A percentile compares a stretch with the other conserved stretches of the same genome.
Evolutionary conservation across 2,888 invertebrate species (phyloP).

Genomic region (Phortica magna): DNA sequence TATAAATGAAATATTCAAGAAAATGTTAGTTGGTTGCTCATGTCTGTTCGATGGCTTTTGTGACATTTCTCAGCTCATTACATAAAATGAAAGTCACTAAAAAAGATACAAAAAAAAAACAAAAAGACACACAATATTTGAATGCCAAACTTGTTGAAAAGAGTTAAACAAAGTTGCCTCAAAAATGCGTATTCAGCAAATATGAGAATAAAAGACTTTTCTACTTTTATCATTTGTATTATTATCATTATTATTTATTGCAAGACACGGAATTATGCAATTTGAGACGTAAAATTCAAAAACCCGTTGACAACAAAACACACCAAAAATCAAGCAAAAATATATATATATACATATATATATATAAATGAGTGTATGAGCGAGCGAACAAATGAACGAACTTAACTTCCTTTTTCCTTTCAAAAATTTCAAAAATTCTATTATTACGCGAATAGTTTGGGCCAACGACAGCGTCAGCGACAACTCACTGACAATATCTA

Average conservation of each 20-base stretch:
- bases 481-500: not conserved
- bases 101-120: too few species aligned
- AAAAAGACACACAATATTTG: constrained; percentile 45
- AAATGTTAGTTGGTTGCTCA: too few species aligned
- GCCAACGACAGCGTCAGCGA: not conserved
- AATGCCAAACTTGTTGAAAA: constrained; percentile 64
- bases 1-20: too few species aligned
- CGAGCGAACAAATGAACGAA: constrained; percentile 1
- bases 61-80: constrained; percentile 2
- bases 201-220: constrained; percentile 50
- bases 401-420: constrained; percentile 24
- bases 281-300: constrained; percentile 53
- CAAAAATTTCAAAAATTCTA: constrained; percentile 64
- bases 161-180: too few species aligned
- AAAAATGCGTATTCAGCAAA: too few species aligned
- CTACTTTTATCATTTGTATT: constrained; percentile 47
- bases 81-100: too few species aligned
- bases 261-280: not conserved
- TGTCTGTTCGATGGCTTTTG: too few species aligned
- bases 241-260: constrained; percentile 10
- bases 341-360: not conserved
- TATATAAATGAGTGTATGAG: not conserved
- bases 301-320: not conserved
- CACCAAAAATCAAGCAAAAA: not conserved
- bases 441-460: constrained; percentile 52